Percentiles rank a stretch among this genome's conserved stretches.
Evolutionary conservation across 2,113 vertebrate genomes (phyloP).

Genomic region (Centropus unirufus): DNA sequence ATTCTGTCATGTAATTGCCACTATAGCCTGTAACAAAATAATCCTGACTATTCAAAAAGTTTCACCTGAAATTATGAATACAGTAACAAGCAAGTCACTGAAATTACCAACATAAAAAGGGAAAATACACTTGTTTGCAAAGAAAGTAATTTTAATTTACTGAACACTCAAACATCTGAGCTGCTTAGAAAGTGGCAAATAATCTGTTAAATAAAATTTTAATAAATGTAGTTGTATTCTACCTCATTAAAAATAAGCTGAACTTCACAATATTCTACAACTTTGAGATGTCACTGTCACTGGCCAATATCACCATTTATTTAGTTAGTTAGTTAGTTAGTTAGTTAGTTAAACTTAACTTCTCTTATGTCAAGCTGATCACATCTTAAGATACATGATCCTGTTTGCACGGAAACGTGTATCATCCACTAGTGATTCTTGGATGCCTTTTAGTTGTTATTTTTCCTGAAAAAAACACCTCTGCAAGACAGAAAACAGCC

Average conservation of each 20-base stretch:
- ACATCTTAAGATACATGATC: not conserved
- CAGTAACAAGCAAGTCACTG: not conserved
- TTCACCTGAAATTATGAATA: not conserved
- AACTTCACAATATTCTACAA: constrained; percentile 17
- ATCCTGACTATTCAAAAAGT: not conserved
- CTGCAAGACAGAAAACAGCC: not conserved
- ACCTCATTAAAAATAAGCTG: not conserved
- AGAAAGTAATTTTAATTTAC: not conserved
- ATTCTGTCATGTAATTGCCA: not conserved
- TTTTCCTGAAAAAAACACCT: constrained; percentile 23
- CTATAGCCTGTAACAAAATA: not conserved
- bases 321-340: not conserved
- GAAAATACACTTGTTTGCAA: not conserved
- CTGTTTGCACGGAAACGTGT: constrained; percentile 53
- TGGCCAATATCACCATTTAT: not conserved
- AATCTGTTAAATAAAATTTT: not conserved
- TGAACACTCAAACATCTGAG: not conserved
- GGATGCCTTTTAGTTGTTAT: not conserved
- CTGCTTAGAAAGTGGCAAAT: not conserved
- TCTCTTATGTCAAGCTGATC: constrained; percentile 56
- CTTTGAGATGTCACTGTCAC: not conserved
- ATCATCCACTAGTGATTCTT: not conserved
- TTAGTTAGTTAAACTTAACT: not conserved
- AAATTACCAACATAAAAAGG: not conserved
- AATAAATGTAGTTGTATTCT: not conserved